A percentile compares a stretch with the other conserved stretches of the same genome.
These are phyloP conservation scores for Scaptomyza montana DNA, from an alignment of 1,140 invertebrate genomes.

Conservation along the genomic window DNA sequence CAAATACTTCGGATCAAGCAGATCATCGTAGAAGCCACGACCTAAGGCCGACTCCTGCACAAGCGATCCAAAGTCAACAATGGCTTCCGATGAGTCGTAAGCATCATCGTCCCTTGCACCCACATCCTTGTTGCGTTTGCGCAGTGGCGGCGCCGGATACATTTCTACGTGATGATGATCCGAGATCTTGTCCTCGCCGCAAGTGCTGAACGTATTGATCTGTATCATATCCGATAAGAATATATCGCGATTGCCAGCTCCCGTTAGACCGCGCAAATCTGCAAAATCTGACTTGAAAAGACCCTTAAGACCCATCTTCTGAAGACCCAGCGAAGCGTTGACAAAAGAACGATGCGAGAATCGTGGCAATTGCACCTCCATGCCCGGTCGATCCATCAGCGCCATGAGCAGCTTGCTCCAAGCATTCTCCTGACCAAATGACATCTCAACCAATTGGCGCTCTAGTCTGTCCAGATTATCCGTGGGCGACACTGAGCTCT, in stretches of 20 bases:
- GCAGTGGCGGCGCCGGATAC: constrained; percentile 88
- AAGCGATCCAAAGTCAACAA: constrained; percentile 69
- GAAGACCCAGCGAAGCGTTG: constrained; percentile 90
- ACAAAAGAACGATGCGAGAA: constrained; percentile 92
- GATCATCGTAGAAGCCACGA: constrained; percentile 86
- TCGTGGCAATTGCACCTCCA: constrained; percentile 92
- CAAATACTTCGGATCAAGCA: constrained; percentile 86
- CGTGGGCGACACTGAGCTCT: constrained; percentile 89
- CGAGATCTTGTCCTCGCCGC: constrained; percentile 89
- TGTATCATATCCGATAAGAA: constrained; percentile 92
- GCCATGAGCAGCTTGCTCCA: constrained; percentile 90
- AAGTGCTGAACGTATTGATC: constrained; percentile 90
- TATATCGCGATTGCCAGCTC: constrained; percentile 88
- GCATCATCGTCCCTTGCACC: constrained; percentile 63
- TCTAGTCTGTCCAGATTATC: constrained; percentile 90
- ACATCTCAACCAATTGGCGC: constrained; percentile 87
- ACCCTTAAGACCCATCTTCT: constrained; percentile 91
- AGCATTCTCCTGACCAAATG: constrained; percentile 86
- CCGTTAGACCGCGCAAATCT: constrained; percentile 91
- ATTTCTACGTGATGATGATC: constrained; percentile 91
- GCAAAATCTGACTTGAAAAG: constrained; percentile 89
- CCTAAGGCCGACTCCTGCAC: constrained; percentile 85
- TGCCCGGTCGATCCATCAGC: constrained; percentile 88
- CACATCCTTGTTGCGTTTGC: constrained; percentile 82
- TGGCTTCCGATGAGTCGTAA: constrained; percentile 64